phyloP scores from a whole-genome alignment of 2,113 vertebrate genomes.

The Theristicus caerulescens region DNA sequence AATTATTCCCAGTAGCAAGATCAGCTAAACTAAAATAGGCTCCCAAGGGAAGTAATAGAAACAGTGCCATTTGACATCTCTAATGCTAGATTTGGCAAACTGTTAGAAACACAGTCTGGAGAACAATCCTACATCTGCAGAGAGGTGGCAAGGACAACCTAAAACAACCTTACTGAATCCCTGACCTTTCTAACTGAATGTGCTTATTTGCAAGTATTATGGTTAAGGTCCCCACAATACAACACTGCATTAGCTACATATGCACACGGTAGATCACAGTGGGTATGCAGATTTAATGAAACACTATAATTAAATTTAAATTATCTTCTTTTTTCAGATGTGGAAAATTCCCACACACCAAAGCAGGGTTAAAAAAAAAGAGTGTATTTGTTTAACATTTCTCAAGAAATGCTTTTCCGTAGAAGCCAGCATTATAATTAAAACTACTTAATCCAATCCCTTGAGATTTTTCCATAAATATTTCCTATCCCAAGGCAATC shows the following conservation, averaged over 20 bases:
- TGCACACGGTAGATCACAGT: fast-evolving
- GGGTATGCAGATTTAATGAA: background rate
- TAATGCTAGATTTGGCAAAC: background rate
- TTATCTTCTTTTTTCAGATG: background rate
- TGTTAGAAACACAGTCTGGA: background rate
- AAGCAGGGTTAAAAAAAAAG: background rate
- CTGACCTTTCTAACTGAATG: background rate
- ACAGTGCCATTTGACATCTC: background rate
- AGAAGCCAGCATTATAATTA: constrained; percentile 3
- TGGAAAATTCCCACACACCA: background rate
- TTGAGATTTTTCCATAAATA: constrained; percentile 30
- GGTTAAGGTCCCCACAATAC: background rate
- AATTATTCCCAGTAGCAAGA: background rate
- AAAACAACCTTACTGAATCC: background rate
- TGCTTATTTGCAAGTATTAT: no score
- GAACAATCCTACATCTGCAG: background rate
- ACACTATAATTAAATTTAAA: background rate
- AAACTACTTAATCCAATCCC: constrained; percentile 37
- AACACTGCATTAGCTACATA: fast-evolving
- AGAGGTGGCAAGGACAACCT: background rate
- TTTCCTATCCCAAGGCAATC: constrained; percentile 34
- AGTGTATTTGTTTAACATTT: background rate
- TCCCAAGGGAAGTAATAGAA: background rate
- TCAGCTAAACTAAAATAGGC: background rate
- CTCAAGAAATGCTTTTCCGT: background rate